A percentile compares a stretch with the other conserved stretches of the same genome.
phyloP scores from a whole-genome alignment of 2,888 invertebrate species.

The Cordilura impudica region DNA sequence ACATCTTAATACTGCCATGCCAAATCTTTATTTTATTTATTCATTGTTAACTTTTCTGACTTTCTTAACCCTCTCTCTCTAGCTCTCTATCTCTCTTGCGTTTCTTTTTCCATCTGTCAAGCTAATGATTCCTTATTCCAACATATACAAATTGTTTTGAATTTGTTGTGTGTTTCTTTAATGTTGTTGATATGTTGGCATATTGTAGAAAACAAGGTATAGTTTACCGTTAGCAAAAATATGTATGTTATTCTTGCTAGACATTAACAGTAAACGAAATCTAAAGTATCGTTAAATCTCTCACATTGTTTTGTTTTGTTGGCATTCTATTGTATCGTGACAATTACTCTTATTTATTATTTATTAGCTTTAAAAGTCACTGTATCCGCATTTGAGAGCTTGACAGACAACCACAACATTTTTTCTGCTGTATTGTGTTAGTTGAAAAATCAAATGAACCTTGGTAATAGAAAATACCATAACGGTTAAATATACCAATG shows the following conservation, averaged over 20 bases:
- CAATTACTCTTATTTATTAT: constrained; percentile 75
- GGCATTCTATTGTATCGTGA: constrained; percentile 66
- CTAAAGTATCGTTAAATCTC: constrained; percentile 21
- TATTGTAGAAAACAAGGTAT: constrained; percentile 6
- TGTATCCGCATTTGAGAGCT: constrained; percentile 54
- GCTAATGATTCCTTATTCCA: constrained; percentile 59
- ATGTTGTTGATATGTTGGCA: constrained; percentile 19
- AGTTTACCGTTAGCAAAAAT: background rate
- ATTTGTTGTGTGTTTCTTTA: constrained; percentile 14
- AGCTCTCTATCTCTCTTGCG: background rate
- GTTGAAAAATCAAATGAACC: background rate
- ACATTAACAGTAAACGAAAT: constrained; percentile 35
- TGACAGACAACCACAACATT: constrained; percentile 41
- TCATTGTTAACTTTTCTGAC: background rate
- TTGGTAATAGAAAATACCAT: background rate
- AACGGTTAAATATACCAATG: too few relatives aligned
- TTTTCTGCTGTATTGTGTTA: background rate
- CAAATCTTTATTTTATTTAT: background rate
- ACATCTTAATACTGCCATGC: constrained; percentile 8
- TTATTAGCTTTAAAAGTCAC: constrained; percentile 74
- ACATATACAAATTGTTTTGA: constrained; percentile 61
- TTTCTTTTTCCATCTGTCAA: constrained; percentile 53
- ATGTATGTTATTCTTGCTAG: constrained; percentile 12
- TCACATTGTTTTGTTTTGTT: constrained; percentile 6
- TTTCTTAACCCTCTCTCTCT: constrained; percentile 33